Evolutionary conservation across 2,888 invertebrate genomes (phyloP).

Genomic region (Onthophagus sagittarius): DNA sequence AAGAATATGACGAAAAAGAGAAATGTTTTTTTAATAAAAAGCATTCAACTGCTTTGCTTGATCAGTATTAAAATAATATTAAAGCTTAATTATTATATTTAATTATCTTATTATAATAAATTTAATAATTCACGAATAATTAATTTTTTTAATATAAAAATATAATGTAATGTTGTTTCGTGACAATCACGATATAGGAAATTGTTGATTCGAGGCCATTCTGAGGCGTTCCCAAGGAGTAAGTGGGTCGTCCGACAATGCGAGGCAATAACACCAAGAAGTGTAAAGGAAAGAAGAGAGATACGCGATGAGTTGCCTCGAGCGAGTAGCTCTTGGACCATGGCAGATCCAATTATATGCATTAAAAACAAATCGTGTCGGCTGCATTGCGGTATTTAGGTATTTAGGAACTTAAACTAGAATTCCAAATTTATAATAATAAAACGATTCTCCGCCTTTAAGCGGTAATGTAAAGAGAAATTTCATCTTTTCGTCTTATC

Average conservation of each 20-base stretch:
- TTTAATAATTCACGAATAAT: too few relatives aligned
- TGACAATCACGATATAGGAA: neutral
- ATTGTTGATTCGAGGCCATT: neutral
- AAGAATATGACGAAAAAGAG: slow-evolving; percentile 96
- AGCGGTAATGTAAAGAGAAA: too few relatives aligned
- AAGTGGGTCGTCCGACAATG: neutral
- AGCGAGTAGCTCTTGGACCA: neutral
- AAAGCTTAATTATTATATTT: too few relatives aligned
- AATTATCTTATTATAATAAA: too few relatives aligned
- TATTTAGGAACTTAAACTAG: neutral
- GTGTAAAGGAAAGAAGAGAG: neutral
- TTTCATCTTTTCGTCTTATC: too few relatives aligned
- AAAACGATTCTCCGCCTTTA: too few relatives aligned
- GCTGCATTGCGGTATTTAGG: neutral
- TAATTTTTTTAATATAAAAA: too few relatives aligned
- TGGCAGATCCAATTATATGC: neutral
- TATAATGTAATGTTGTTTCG: neutral
- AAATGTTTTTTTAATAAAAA: slow-evolving; percentile 45
- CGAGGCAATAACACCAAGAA: neutral
- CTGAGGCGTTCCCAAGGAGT: neutral
- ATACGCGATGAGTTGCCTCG: neutral
- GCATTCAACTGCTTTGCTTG: slow-evolving; percentile 11
- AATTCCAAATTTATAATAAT: neutral
- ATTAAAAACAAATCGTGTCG: neutral
- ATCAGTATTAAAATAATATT: slow-evolving; percentile 18